Evolutionary conservation across 2,113 vertebrate species (phyloP).

Genomic region (Perca flavescens): DNA sequence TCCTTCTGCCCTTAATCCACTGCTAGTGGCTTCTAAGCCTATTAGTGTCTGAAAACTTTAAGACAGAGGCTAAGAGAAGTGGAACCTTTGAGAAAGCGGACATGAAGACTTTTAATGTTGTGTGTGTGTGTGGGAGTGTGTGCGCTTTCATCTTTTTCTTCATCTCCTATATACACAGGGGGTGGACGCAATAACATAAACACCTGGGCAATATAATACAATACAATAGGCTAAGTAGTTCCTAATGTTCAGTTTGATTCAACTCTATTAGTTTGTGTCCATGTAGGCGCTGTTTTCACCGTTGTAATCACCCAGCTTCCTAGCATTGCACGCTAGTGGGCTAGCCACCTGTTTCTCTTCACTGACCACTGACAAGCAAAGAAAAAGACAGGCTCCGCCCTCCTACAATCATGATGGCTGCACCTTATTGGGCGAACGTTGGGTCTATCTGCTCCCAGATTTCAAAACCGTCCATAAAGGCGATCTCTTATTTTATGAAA

Average conservation of each 20-base stretch:
- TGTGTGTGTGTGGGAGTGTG: not conserved
- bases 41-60: constrained; percentile 71
- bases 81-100: constrained; percentile 38
- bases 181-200: not conserved
- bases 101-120: constrained; percentile 37
- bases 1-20: constrained; percentile 65
- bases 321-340: too few species aligned
- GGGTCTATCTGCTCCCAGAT: too few species aligned
- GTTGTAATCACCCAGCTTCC: too few species aligned
- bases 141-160: constrained; percentile 17
- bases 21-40: constrained; percentile 64
- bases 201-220: not conserved
- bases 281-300: too few species aligned
- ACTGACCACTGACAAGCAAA: too few species aligned
- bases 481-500: too few species aligned
- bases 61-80: constrained; percentile 63
- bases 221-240: not conserved
- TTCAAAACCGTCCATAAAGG: too few species aligned
- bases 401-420: too few species aligned
- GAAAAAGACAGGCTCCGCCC: too few species aligned
- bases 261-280: too few species aligned
- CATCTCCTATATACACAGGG: not conserved
- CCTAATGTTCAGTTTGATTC: not conserved
- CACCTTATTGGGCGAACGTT: too few species aligned
- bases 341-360: too few species aligned